Base-by-base conservation (phyloP, 2,113 vertebrate genomes). In the Aphyosemion australe region DNA sequence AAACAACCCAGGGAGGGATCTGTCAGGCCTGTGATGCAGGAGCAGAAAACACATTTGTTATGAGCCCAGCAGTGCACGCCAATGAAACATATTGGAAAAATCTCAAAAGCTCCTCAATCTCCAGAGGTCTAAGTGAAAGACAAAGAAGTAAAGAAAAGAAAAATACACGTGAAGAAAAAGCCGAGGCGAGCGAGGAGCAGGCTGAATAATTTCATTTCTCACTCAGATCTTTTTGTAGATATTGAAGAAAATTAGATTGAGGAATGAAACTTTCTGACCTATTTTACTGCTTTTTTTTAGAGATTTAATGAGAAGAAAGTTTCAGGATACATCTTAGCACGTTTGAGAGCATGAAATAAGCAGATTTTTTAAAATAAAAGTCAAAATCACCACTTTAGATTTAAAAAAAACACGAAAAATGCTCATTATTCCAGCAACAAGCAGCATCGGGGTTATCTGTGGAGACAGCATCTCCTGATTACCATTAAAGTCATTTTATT, bases 191-290 rank as follows among this genome's bases (percentile, higher is more conserved):
- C 50, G 59, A 70, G 72, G 1, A 8, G 41, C 65, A 19, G 31
- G 48, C 46, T 81, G 68, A 87, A 84, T 88, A 70, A 84, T 87
- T 85, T 13, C 76, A 62, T 57, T 75, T 76, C 47, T 76, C 72
- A 65, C 45, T 51, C 42, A 78, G 15, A 42, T 72, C 49, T 18
- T 34, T 54, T 65, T 12, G 41, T 12, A 58, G 60, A 74, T 59
- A 55, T 61, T 47, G 56, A 18, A 13, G 32, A 58, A 53, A 67
- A 56, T 53, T 62, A 73, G 57, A 31, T 6, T 45, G 42, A 68
- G 55, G 62, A 79, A 69, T 68, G n/a, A 61, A 75, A 79, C 51
- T 61, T 37, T 21, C 52, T 73, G 82, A 78, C 80, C 78, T 43
- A 79, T 72, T 78, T 84, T 42, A 8, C 37, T 39, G 11, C n/a